Evolutionary conservation across 1,140 invertebrate genomes (phyloP), one percentile per base, ranked within the genome.

Genomic region (Agraylea sexmaculata): DNA sequence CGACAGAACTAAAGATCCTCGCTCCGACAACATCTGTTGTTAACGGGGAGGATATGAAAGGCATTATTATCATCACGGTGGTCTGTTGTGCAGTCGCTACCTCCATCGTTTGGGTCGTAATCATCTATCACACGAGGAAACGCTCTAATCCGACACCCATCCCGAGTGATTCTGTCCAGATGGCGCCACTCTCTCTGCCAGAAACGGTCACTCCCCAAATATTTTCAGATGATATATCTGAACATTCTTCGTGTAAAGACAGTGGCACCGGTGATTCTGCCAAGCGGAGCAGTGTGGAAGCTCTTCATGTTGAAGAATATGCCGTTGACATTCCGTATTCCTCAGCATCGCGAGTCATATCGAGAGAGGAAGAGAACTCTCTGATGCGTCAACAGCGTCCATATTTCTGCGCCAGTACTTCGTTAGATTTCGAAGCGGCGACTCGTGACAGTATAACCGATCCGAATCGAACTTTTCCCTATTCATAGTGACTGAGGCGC

Each of bases 1-100:
- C 61, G 47, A 71, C 69, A 42, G 59, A 65, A 42, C 51, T 75
- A 36, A 54, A 61, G 34, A 72, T 75, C 0, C 64, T 75, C 43
- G 60, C 71, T 35, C 68, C 73, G 45, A 68, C 70, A 8, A 64
- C 66, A 32, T 64, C 68, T 40, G 57, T 59, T 45, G 57, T 66
- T 2, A 71, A 68, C 46, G 19, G n/a, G 7, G 76, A 80, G 52
- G 66, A 87, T 45, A 82, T 87, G 53, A 72, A 83, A 28, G 85
- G 85, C 28, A 78, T 92, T 40, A 83, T 92, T 48, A 78, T 90
- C 47, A 88, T 93, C 39, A 83, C 85, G 2, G 81, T 91, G 0
- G 85, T 91, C 17, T 86, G 85, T 58, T 90, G 88, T 58, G 80
- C 88, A 21, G 83, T 94, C 12, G 75, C 78, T 3, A 92, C 87